Conservation (phyloP, 2,888 invertebrate genomes). For the Oligia strigilis region DNA sequence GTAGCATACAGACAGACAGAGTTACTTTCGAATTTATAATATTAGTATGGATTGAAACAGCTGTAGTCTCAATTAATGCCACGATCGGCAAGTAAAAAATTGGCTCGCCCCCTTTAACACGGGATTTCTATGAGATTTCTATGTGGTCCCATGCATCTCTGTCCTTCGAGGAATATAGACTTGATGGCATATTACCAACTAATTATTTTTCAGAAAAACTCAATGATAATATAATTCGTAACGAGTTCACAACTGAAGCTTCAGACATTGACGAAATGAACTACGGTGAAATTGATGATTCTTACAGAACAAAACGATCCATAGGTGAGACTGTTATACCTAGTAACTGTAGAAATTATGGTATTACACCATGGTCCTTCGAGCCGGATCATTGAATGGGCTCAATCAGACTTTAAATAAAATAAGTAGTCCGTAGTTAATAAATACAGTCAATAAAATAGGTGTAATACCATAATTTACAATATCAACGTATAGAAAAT, state of each 20-base stretch:
- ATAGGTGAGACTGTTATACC: constrained; percentile 70
- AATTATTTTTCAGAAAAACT: constrained; percentile 39
- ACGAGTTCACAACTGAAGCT: constrained; percentile 33
- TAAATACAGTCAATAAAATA: not conserved
- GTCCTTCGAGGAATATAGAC: not conserved
- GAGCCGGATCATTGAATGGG: too few relatives aligned
- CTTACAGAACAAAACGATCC: constrained; percentile 81
- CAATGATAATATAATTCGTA: constrained; percentile 6
- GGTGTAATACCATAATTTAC: not conserved
- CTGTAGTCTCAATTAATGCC: too few relatives aligned
- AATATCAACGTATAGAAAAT: not conserved
- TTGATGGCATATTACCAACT: too few relatives aligned
- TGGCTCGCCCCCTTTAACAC: too few relatives aligned
- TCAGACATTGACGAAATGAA: constrained; percentile 64
- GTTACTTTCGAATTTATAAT: too few relatives aligned
- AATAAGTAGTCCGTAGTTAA: too few relatives aligned
- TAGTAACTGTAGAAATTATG: too few relatives aligned
- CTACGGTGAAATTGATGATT: constrained; percentile 70
- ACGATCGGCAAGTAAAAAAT: too few relatives aligned
- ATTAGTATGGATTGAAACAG: too few relatives aligned
- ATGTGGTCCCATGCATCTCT: not conserved
- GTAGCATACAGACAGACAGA: too few relatives aligned
- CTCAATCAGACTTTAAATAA: too few relatives aligned
- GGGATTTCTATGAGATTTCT: not conserved
- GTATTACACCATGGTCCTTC: too few relatives aligned